Percentiles rank a stretch among this genome's conserved stretches.
Evolutionary conservation across 2,888 invertebrate genomes (phyloP).

Genomic region (Griposia aprilina): DNA sequence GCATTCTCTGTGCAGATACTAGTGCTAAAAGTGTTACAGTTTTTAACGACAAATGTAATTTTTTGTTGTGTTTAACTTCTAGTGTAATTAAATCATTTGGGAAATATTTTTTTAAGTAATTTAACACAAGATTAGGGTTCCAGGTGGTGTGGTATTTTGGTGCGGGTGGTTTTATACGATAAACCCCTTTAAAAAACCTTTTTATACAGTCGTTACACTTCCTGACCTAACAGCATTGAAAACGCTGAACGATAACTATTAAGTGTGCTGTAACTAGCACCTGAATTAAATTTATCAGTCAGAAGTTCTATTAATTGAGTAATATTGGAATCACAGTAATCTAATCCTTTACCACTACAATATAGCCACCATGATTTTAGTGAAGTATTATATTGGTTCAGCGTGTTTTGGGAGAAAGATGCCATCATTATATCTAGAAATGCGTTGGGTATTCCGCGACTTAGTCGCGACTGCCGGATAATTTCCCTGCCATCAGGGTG

Average conservation of each 20-base stretch:
- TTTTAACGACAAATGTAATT: background rate
- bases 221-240: background rate
- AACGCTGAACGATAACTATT: background rate
- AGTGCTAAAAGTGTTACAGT: background rate
- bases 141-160: background rate
- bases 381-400: constrained; percentile 19
- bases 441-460: constrained; percentile 25
- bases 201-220: background rate
- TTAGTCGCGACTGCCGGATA: constrained; percentile 57
- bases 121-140: background rate
- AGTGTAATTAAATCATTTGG: background rate
- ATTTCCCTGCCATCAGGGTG: constrained; percentile 55
- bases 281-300: constrained; percentile 43
- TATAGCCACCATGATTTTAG: constrained; percentile 50
- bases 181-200: background rate
- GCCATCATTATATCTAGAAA: constrained; percentile 53
- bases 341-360: constrained; percentile 38
- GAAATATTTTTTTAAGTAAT: background rate
- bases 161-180: constrained; percentile 2
- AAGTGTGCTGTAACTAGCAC: constrained; percentile 33
- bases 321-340: constrained; percentile 15
- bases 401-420: too few species aligned
- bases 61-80: too few species aligned
- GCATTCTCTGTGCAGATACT: background rate
- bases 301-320: constrained; percentile 43